phyloP scores from a whole-genome alignment of 2,797 vertebrate species.

The Sciurus carolinensis region DNA sequence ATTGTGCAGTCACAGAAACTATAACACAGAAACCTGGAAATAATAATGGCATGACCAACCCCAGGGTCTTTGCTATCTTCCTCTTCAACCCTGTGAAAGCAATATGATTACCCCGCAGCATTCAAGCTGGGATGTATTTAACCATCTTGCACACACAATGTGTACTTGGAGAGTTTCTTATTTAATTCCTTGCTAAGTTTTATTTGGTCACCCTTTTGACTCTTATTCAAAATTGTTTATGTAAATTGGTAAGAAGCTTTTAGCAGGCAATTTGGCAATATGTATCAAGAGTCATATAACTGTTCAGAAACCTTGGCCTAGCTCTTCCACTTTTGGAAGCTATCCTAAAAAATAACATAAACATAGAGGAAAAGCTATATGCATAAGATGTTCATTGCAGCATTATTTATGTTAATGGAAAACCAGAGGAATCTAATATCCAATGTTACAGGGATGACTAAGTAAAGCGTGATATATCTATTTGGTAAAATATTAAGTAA shows the following conservation, averaged over 20 bases:
- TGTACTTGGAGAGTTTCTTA: not conserved
- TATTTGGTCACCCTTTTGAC: constrained; percentile 74
- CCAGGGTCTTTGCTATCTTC: not conserved
- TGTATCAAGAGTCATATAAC: constrained; percentile 72
- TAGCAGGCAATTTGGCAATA: constrained; percentile 75
- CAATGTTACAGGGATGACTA: not conserved
- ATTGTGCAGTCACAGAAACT: not conserved
- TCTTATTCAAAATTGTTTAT: constrained; percentile 75
- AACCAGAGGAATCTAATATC: constrained; percentile 10
- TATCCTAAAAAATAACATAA: constrained; percentile 73
- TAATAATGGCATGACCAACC: not conserved
- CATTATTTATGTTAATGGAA: constrained; percentile 75
- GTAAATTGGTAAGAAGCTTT: constrained; percentile 76
- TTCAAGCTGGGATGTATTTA: not conserved
- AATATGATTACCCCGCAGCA: not conserved
- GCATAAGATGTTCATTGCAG: constrained; percentile 56
- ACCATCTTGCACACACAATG: not conserved
- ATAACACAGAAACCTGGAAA: not conserved
- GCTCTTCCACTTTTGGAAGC: constrained; percentile 68
- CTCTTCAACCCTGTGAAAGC: not conserved
- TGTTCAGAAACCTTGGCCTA: constrained; percentile 65
- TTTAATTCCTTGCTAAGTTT: constrained; percentile 62
- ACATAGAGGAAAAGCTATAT: not conserved
- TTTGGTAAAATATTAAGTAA: constrained; percentile 71
- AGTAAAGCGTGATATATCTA: not conserved